Evolutionary conservation across 2,888 invertebrate genomes (phyloP).

Genomic region (Rhagonycha fulva): DNA sequence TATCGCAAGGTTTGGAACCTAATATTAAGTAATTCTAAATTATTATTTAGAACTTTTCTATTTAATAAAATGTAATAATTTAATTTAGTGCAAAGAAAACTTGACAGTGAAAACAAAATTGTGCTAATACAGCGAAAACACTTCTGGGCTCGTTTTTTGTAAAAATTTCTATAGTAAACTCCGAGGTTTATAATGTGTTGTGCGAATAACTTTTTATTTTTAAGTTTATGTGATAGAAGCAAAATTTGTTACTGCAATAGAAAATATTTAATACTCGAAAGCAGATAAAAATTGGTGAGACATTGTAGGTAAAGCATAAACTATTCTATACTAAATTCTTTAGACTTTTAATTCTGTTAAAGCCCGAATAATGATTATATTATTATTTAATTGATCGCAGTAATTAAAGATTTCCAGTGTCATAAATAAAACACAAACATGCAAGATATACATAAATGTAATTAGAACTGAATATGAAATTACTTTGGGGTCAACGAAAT

Average conservation of each 20-base stretch:
- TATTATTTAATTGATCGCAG: background rate
- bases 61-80: background rate
- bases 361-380: background rate
- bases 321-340: background rate
- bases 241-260: background rate
- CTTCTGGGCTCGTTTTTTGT: background rate
- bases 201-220: background rate
- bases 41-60: background rate
- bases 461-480: constrained; percentile 7
- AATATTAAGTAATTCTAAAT: background rate
- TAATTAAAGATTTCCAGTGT: background rate
- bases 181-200: background rate
- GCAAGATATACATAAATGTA: background rate
- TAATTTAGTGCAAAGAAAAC: background rate
- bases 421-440: constrained; percentile 1
- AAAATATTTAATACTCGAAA: background rate
- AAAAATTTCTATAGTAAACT: background rate
- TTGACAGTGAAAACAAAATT: background rate
- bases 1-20: background rate
- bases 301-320: background rate
- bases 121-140: background rate
- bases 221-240: background rate
- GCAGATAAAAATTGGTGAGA: constrained; percentile 22
- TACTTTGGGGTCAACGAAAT: constrained; percentile 18
- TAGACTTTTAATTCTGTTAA: background rate